phyloP scores from a whole-genome alignment of 2,797 vertebrate genomes.

The Platalea minor region DNA sequence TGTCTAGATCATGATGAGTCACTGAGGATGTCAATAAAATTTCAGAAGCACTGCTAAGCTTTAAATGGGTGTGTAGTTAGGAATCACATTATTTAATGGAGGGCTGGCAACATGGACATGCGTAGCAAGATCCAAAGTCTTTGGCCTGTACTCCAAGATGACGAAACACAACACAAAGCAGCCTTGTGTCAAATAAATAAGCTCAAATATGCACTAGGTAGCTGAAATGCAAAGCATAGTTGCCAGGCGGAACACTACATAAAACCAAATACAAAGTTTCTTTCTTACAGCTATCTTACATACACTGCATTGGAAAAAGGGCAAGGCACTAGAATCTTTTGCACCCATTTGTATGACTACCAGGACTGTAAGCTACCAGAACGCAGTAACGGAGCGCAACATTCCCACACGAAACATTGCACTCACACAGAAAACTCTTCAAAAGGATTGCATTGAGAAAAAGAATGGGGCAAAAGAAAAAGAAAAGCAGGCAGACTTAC shows the following conservation, averaged over 20 bases:
- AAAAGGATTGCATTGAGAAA: not conserved
- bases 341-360: not conserved
- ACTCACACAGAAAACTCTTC: not conserved
- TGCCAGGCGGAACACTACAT: fast-evolving
- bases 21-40: not conserved
- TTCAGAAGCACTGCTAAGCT: not conserved
- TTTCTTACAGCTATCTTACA: not conserved
- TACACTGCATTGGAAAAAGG: not conserved
- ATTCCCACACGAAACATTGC: not conserved
- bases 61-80: not conserved
- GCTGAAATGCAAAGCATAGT: not conserved
- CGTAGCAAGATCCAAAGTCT: not conserved
- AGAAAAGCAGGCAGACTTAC: not conserved
- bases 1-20: not conserved
- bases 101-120: not conserved
- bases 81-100: not conserved
- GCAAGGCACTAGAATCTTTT: not conserved
- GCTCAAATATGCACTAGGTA: not conserved
- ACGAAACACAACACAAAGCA: not conserved
- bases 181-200: not conserved
- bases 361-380: not conserved
- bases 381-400: not conserved
- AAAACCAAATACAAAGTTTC: not conserved
- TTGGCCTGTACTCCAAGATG: not conserved
- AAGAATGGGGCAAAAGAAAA: not conserved